These are phyloP conservation scores for Cyphomyrus discorhynchus DNA, from an alignment of 2,113 vertebrate species.

Conservation along the genomic window DNA sequence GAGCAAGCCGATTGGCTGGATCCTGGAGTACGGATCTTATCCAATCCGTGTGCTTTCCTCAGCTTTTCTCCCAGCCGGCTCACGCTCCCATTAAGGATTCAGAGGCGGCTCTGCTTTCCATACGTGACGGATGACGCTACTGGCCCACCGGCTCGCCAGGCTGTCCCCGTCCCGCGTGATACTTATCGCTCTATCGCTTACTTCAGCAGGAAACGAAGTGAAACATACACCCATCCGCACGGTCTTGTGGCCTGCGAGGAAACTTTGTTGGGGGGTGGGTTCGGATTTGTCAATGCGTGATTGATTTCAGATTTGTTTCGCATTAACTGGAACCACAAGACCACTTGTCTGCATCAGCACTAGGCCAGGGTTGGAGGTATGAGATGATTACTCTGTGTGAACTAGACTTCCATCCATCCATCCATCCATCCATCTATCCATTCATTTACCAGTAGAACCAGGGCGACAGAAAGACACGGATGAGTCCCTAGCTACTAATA, in stretches of 20 bases:
- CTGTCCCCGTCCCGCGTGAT: not conserved
- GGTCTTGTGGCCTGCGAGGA: not conserved
- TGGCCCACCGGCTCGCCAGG: not conserved
- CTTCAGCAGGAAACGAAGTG: not conserved
- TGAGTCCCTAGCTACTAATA: not conserved
- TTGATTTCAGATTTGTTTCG: slow-evolving; percentile 18
- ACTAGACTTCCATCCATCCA: not conserved
- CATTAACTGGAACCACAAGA: slow-evolving; percentile 12
- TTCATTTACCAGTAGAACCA: not conserved
- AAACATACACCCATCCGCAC: not conserved
- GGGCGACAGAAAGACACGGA: not conserved
- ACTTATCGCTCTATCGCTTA: not conserved
- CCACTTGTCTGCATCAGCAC: not conserved
- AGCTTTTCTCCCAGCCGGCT: not conserved
- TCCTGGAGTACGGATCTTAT: not conserved
- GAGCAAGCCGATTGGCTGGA: not conserved
- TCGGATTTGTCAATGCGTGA: not conserved
- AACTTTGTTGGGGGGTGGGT: not conserved
- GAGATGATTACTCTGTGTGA: not conserved
- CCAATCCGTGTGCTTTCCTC: not conserved
- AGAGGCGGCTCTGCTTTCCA: not conserved
- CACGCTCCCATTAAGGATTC: not conserved
- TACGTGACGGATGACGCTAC: not conserved
- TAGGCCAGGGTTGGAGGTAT: not conserved
- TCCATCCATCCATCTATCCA: not conserved